Conservation (phyloP, 1,140 invertebrate genomes). For the Psilanteris sp. region DNA sequence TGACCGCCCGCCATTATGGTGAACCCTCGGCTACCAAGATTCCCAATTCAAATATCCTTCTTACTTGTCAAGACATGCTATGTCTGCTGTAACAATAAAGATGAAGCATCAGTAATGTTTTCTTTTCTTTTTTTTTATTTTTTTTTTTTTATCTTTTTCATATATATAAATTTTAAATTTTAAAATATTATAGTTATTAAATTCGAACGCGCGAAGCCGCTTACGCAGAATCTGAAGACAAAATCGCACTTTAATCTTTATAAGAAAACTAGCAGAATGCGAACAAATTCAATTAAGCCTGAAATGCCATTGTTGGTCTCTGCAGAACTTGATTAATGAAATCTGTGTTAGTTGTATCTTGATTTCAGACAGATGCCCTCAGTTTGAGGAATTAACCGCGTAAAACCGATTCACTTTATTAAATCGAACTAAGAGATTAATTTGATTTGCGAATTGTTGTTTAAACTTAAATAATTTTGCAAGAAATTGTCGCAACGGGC, state of each 20-base stretch:
- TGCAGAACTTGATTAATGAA: conserved; percentile 74
- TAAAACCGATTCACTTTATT: conserved; percentile 8
- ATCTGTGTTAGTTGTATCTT: conserved; percentile 67
- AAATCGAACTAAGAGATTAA: too few relatives aligned
- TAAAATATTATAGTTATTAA: too few relatives aligned
- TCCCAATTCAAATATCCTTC: conserved; percentile 67
- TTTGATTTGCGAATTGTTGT: too few relatives aligned
- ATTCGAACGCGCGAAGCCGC: not conserved
- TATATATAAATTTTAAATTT: not conserved
- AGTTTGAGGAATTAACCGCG: conserved; percentile 24
- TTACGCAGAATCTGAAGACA: not conserved
- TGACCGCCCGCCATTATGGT: conserved; percentile 80
- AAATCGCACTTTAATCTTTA: conserved; percentile 62
- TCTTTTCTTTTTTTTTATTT: too few relatives aligned
- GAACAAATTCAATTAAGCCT: conserved; percentile 69
- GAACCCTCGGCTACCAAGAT: conserved; percentile 74
- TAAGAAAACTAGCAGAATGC: conserved; percentile 46
- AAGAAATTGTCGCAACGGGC: too few relatives aligned
- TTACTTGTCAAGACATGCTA: conserved; percentile 80
- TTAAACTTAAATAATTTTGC: too few relatives aligned
- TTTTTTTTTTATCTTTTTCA: too few relatives aligned
- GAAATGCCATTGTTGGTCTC: conserved; percentile 65
- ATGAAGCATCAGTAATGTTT: not conserved
- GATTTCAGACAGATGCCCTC: conserved; percentile 11
- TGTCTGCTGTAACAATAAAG: conserved; percentile 67